A percentile compares a stretch with the other conserved stretches of the same genome.
Evolutionary conservation across 2,797 vertebrate genomes (phyloP).

Genomic region (Malacoraja senta): DNA sequence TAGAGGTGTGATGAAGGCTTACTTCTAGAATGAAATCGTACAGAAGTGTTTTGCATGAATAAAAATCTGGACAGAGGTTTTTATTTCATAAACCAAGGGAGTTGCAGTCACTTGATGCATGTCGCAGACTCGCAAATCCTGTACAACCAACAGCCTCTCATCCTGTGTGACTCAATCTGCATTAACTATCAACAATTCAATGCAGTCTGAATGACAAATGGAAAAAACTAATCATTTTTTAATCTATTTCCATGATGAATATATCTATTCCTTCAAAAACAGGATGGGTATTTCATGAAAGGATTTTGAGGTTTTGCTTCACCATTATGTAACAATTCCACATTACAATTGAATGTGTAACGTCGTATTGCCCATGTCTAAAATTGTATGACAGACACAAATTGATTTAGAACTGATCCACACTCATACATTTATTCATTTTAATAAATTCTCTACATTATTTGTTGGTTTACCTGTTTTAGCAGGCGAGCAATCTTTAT

Average conservation of each 20-base stretch:
- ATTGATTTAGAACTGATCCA: constrained; percentile 13
- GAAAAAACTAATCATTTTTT: neutral
- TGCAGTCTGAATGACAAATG: neutral
- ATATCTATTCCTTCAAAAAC: neutral
- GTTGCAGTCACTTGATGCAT: neutral
- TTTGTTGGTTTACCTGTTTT: neutral
- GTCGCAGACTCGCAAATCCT: neutral
- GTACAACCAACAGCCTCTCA: neutral
- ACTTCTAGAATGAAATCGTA: neutral
- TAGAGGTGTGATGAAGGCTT: neutral
- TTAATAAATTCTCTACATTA: neutral
- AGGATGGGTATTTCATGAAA: neutral
- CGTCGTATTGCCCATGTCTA: neutral
- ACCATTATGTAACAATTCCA: neutral
- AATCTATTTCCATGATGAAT: neutral
- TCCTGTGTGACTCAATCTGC: neutral
- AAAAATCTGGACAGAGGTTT: too few species aligned
- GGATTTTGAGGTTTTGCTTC: neutral
- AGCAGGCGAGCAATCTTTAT: neutral
- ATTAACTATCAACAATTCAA: neutral
- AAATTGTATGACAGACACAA: neutral
- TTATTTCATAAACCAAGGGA: neutral
- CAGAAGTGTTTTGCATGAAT: too few species aligned
- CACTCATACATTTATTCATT: neutral
- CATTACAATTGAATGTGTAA: neutral